Conservation (phyloP, 2,113 vertebrate genomes). For the Bostrychus sinensis region DNA sequence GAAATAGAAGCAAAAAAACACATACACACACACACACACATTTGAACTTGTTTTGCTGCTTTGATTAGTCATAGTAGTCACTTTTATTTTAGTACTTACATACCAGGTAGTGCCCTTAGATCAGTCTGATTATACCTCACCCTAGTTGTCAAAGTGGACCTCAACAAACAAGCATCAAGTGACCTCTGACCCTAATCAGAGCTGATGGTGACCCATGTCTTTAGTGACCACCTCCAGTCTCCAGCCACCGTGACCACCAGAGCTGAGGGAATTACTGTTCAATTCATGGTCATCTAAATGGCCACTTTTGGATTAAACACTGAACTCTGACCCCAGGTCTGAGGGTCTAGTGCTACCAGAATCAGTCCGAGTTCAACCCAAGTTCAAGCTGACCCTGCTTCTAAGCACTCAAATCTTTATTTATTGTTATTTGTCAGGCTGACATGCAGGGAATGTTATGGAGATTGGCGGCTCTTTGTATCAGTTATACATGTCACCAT, state of each 20-base stretch:
- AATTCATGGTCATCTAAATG: not conserved
- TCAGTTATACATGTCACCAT: not conserved
- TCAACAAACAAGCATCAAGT: slow-evolving; percentile 27
- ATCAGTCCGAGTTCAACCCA: slow-evolving; percentile 4
- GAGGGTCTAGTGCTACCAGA: not conserved
- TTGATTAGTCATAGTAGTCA: too few species aligned
- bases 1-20: too few species aligned
- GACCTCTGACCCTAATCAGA: slow-evolving; percentile 27
- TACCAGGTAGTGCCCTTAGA: not conserved
- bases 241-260: not conserved
- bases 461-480: not conserved
- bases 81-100: too few species aligned
- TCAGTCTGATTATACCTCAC: not conserved
- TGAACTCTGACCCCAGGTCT: slow-evolving; percentile 21
- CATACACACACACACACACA: too few species aligned
- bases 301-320: slow-evolving; percentile 10
- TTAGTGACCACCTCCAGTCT: not conserved
- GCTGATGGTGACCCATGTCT: slow-evolving; percentile 12
- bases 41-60: too few species aligned
- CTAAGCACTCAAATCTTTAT: not conserved
- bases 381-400: not conserved
- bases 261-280: not conserved
- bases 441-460: not conserved
- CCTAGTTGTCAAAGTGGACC: not conserved
- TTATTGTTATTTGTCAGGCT: not conserved